Evolutionary conservation across 2,797 vertebrate species (phyloP).

Genomic region (Scolopax rusticola): DNA sequence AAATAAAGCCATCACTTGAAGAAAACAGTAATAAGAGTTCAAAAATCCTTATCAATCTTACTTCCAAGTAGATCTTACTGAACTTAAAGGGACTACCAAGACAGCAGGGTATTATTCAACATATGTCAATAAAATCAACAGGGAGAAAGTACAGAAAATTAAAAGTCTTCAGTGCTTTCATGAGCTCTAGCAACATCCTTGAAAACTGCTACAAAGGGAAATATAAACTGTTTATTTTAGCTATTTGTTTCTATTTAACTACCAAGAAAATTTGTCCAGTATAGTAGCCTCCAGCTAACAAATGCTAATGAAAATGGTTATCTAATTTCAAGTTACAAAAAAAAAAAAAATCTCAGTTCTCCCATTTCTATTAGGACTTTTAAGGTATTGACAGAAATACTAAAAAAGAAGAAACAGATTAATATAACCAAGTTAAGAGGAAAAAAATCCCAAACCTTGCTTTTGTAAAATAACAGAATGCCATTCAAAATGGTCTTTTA

Average conservation of each 20-base stretch:
- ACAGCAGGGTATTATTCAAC: neutral
- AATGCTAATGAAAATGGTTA: neutral
- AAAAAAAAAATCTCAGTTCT: neutral
- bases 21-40: neutral
- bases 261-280: constrained; percentile 34
- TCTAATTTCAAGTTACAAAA: constrained; percentile 31
- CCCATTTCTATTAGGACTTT: neutral
- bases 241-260: constrained; percentile 26
- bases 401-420: constrained; percentile 8
- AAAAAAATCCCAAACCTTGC: neutral
- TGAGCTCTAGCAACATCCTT: constrained; percentile 74
- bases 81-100: constrained; percentile 32
- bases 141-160: neutral
- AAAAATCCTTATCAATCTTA: neutral
- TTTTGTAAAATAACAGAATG: constrained; percentile 71
- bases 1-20: constrained; percentile 24
- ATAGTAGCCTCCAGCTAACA: constrained; percentile 42
- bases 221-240: neutral
- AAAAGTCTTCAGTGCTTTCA: constrained; percentile 18
- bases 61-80: neutral
- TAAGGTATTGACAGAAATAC: constrained; percentile 57
- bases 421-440: constrained; percentile 34
- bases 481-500: constrained; percentile 67
- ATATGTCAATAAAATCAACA: neutral
- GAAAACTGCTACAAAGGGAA: constrained; percentile 36